Evolutionary conservation across 2,888 invertebrate genomes (phyloP).

Genomic region (Ferrisia virgata): DNA sequence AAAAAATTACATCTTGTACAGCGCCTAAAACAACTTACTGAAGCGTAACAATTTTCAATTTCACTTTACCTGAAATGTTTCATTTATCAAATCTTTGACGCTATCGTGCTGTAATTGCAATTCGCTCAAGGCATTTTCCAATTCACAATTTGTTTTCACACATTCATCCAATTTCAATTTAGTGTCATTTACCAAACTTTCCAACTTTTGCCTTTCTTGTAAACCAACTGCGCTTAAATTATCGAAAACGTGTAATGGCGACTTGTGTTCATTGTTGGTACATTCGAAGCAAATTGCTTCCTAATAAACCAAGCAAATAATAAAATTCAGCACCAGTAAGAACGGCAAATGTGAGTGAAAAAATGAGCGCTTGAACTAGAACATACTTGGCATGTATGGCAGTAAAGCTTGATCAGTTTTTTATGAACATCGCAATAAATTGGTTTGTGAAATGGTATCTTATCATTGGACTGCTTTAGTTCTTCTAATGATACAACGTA

Average conservation of each 20-base stretch:
- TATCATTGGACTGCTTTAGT: slow-evolving; percentile 70
- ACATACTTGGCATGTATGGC: slow-evolving; percentile 71
- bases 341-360: neutral
- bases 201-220: slow-evolving; percentile 72
- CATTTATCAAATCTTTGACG: slow-evolving; percentile 76
- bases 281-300: slow-evolving; percentile 86
- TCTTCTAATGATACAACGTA: slow-evolving; percentile 86
- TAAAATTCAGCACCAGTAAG: too few species aligned
- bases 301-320: slow-evolving; percentile 54
- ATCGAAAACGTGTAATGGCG: slow-evolving; percentile 77
- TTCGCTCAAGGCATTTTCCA: slow-evolving; percentile 78
- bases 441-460: slow-evolving; percentile 82
- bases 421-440: slow-evolving; percentile 79
- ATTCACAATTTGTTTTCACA: slow-evolving; percentile 68
- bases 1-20: too few species aligned
- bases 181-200: slow-evolving; percentile 70
- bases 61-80: slow-evolving; percentile 59
- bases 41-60: neutral
- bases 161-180: slow-evolving; percentile 73
- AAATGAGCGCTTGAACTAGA: neutral
- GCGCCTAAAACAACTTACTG: too few species aligned
- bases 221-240: slow-evolving; percentile 75
- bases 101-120: slow-evolving; percentile 83
- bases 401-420: slow-evolving; percentile 84
- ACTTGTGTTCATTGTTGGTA: slow-evolving; percentile 73